A percentile compares a stretch with the other conserved stretches of the same genome.
Evolutionary conservation across 2,797 vertebrate genomes (phyloP).

Genomic region (Melanotaenia trifasciata): DNA sequence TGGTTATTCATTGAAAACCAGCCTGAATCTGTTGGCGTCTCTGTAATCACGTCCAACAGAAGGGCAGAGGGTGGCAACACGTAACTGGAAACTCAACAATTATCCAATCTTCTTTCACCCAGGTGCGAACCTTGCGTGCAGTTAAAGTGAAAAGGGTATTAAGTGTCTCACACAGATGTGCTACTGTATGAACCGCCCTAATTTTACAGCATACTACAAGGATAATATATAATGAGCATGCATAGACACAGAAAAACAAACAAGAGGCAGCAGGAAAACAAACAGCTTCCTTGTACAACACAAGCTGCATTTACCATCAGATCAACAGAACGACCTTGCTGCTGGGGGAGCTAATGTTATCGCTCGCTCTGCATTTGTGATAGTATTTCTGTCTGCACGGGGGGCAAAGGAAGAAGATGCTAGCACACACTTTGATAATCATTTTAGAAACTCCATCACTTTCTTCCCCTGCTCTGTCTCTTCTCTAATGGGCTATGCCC

Average conservation of each 20-base stretch:
- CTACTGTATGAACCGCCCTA: constrained; percentile 32
- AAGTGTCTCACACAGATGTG: constrained; percentile 66
- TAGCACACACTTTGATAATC: constrained; percentile 55
- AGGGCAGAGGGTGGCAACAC: constrained; percentile 45
- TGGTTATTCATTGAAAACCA: constrained; percentile 41
- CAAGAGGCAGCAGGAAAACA: constrained; percentile 29
- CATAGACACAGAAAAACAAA: constrained; percentile 15
- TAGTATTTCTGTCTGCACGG: constrained; percentile 41
- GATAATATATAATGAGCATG: constrained; percentile 17
- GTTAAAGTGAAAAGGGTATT: constrained; percentile 60
- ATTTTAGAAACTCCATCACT: constrained; percentile 50
- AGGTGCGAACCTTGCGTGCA: constrained; percentile 66
- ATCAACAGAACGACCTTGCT: constrained; percentile 8
- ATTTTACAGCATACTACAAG: constrained; percentile 6
- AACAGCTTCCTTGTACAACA: constrained; percentile 11
- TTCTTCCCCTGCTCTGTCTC: constrained; percentile 36
- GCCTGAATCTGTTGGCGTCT: constrained; percentile 55
- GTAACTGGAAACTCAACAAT: constrained; percentile 71
- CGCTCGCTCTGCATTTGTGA: constrained; percentile 27
- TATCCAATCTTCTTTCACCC: constrained; percentile 62
- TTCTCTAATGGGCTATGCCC: constrained; percentile 37
- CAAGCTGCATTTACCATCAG: background rate
- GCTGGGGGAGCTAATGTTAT: constrained; percentile 37
- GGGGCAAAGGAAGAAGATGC: constrained; percentile 36
- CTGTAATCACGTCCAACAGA: constrained; percentile 49